Conservation (phyloP, 1,140 invertebrate genomes). For the Penaeus japonicus region DNA sequence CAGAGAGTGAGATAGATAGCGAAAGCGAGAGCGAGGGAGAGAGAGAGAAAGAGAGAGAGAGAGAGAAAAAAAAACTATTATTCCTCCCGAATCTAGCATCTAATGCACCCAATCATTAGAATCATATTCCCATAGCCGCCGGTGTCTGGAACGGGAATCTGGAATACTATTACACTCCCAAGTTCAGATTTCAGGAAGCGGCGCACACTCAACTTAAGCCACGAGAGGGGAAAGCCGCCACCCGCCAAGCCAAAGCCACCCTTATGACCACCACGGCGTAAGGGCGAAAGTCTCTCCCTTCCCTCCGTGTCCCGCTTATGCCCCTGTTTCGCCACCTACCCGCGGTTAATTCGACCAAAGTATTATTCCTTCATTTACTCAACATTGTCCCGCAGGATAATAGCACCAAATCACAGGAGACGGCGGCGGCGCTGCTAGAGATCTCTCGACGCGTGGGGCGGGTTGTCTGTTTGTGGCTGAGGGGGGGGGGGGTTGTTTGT, state of each 20-base stretch:
- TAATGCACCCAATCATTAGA: slow-evolving; percentile 49
- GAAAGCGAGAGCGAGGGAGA: background rate
- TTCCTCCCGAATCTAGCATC: slow-evolving; percentile 27
- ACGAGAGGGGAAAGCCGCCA: background rate
- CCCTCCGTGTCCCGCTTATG: background rate
- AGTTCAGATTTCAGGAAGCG: slow-evolving; percentile 49
- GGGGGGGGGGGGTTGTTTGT: too few species aligned
- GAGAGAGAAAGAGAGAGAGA: background rate
- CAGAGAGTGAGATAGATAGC: background rate
- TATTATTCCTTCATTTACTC: slow-evolving; percentile 52
- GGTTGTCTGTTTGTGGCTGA: too few species aligned
- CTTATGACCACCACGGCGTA: background rate
- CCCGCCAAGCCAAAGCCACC: background rate
- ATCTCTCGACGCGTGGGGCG: too few species aligned
- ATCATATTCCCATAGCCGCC: slow-evolving; percentile 42
- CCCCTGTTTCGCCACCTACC: background rate
- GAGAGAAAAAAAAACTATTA: background rate
- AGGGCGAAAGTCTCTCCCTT: background rate
- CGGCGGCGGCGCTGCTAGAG: background rate
- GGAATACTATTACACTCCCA: slow-evolving; percentile 50
- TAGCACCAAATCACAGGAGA: slow-evolving; percentile 44
- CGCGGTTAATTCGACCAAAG: slow-evolving; percentile 35
- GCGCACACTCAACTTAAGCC: background rate
- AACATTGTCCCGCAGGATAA: slow-evolving; percentile 46
- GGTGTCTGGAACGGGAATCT: slow-evolving; percentile 46